A percentile compares a stretch with the other conserved stretches of the same genome.
phyloP scores from a whole-genome alignment of 2,797 vertebrate genomes.

The Melanogrammus aeglefinus region DNA sequence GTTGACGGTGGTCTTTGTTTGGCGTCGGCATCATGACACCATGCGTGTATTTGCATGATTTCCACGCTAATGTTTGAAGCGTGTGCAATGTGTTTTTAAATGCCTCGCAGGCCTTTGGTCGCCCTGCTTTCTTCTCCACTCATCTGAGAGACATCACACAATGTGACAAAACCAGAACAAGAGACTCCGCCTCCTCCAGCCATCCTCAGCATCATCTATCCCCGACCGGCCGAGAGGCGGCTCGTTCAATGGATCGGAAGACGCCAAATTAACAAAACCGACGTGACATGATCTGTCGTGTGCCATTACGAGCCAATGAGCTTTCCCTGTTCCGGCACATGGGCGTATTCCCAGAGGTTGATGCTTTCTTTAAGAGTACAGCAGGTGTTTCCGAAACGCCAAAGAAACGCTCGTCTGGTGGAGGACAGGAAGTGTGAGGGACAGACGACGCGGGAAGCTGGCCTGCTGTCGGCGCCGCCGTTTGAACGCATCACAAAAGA shows the following conservation, averaged over 20 bases:
- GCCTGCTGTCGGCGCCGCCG: conserved; percentile 53
- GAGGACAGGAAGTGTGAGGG: conserved; percentile 63
- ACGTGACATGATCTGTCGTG: conserved; percentile 74
- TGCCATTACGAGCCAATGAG: conserved; percentile 70
- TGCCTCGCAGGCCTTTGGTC: neutral
- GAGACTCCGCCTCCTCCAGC: conserved; percentile 34
- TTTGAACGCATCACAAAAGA: conserved; percentile 40
- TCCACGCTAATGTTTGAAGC: neutral
- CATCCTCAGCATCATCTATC: conserved; percentile 6
- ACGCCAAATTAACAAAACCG: conserved; percentile 77
- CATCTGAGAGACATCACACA: conserved; percentile 62
- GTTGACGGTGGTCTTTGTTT: neutral
- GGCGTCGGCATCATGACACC: neutral
- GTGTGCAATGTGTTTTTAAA: neutral
- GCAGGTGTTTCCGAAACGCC: conserved; percentile 70
- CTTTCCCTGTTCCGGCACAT: conserved; percentile 37
- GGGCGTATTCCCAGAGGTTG: conserved; percentile 70
- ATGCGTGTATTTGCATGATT: neutral
- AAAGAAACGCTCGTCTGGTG: conserved; percentile 54
- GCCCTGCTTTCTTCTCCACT: conserved; percentile 53
- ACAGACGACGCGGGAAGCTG: conserved; percentile 64
- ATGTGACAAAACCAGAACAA: conserved; percentile 66
- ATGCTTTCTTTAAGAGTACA: conserved; percentile 64
- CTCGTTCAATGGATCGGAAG: conserved; percentile 59
- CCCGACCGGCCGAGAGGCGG: neutral